Base-by-base conservation (phyloP, 2,113 vertebrate species). In the Sardina pilchardus region DNA sequence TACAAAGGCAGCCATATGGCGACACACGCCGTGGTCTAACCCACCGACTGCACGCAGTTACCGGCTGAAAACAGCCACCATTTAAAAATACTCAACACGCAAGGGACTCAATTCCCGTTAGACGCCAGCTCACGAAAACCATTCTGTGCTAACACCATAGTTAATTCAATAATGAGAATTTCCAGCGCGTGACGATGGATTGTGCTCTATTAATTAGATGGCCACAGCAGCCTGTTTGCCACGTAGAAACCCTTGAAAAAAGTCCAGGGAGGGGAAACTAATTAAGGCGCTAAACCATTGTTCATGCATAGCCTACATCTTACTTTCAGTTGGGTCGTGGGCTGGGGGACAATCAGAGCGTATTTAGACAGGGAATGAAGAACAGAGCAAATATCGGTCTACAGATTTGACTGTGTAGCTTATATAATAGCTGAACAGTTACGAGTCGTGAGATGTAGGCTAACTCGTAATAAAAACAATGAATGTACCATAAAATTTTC, bases 1-100 rank as follows among this genome's bases (percentile, higher is more conserved):
- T 59, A 91, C 91, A 91, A 82, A 89, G 89, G 81, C 83, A 87
- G 89, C 91, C 92, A 95, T 94, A 94, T 94, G 94, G 92, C 89
- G 84, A 43, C 82, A 50, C 83, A 71, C 47, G 86, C 67, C 81
- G 75, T 17, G 16, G 53, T 59, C 83, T 48, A 44, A 63, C 30
- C 85, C 71, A 50, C 86, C 86, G 81, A 16, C 59, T 83, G 53
- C 59, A 45, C 53, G 16, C 48, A 48, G 39, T 50, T 82, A 83
- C 39, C 71, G 47, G 63, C 83, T 48, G 83, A 26, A 80, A 78
- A 78, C 34, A 34, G 71, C 30, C 26, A 36, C 71, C 10, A 34
- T 78, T 78, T 17, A 78, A 78, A 78, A 78, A 78, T 5, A 78
- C 30, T 8, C 30, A 2, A 36, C 26, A 14, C 63, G 26, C 26